Evolutionary conservation across 2,113 vertebrate species (phyloP).

Genomic region (Aspidoscelis tigris): DNA sequence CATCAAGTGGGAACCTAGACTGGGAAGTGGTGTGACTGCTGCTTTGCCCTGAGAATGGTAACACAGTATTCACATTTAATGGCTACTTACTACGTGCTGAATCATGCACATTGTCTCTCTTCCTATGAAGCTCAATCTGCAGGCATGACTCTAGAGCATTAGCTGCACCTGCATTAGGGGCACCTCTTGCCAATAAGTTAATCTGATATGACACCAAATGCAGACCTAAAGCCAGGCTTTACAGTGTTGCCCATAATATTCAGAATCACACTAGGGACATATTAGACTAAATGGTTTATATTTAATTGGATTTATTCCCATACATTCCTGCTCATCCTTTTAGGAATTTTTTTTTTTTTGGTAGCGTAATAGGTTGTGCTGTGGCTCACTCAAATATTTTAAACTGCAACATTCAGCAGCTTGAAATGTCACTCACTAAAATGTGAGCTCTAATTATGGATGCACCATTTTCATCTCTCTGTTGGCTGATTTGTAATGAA

Average conservation of each 20-base stretch:
- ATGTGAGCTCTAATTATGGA: conserved; percentile 4
- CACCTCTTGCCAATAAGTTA: conserved; percentile 19
- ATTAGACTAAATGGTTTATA: conserved; percentile 7
- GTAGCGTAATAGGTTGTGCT: neutral
- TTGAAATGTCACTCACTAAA: conserved; percentile 29
- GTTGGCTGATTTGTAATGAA: conserved; percentile 46
- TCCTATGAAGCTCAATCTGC: neutral
- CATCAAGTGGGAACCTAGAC: no score
- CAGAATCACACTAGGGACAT: neutral
- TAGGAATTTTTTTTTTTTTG: neutral
- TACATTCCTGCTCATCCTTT: neutral
- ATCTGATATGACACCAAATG: conserved; percentile 1
- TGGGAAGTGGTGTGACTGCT: neutral
- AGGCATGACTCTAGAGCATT: neutral
- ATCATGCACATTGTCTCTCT: neutral
- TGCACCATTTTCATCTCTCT: conserved; percentile 22
- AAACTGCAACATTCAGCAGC: neutral
- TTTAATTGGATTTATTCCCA: conserved; percentile 20
- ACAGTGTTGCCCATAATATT: conserved; percentile 25
- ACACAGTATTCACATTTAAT: no score
- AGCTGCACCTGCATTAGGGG: neutral
- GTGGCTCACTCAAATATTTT: conserved; percentile 18
- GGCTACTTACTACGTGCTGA: neutral
- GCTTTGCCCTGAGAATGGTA: neutral
- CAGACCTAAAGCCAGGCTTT: conserved; percentile 6